These are phyloP conservation scores for Acanthosepion esculentum DNA, from an alignment of 2,888 invertebrate species.

Conservation along the genomic window DNA sequence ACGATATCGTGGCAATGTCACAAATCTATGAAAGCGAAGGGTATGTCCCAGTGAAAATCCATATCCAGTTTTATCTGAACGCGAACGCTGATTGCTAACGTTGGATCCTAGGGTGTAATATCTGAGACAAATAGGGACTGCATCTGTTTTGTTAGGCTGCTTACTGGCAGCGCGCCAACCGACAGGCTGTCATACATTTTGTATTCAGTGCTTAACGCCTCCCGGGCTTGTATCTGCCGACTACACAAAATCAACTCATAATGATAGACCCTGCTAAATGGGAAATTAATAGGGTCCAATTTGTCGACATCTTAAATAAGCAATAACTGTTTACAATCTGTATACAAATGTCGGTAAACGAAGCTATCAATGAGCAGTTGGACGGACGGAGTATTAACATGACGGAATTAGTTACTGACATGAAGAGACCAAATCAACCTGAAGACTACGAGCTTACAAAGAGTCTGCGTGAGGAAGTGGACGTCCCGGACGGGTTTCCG, in stretches of 20 bases:
- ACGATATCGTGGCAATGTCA: too few species aligned
- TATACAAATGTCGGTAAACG: constrained; percentile 20
- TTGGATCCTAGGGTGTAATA: too few species aligned
- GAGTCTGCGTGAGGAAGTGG: background rate
- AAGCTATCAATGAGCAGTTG: background rate
- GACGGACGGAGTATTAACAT: background rate
- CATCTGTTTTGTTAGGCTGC: background rate
- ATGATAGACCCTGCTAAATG: background rate
- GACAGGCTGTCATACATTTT: background rate
- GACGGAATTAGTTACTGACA: background rate
- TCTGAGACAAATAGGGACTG: too few species aligned
- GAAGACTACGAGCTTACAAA: background rate
- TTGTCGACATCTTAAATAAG: constrained; percentile 1
- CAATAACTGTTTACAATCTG: background rate
- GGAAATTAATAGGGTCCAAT: constrained; percentile 18
- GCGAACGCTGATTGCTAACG: too few species aligned
- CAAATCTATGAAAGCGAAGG: too few species aligned
- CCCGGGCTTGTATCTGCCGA: background rate
- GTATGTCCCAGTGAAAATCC: too few species aligned
- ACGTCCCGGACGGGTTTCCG: constrained; percentile 4
- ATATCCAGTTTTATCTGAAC: too few species aligned
- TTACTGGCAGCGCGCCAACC: background rate
- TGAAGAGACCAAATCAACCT: background rate
- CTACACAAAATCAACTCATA: background rate
- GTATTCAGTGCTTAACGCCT: background rate